Evolutionary conservation across 1,140 invertebrate genomes (phyloP), one percentile per base, ranked within the genome.

Genomic region (Camponotus vicinus): DNA sequence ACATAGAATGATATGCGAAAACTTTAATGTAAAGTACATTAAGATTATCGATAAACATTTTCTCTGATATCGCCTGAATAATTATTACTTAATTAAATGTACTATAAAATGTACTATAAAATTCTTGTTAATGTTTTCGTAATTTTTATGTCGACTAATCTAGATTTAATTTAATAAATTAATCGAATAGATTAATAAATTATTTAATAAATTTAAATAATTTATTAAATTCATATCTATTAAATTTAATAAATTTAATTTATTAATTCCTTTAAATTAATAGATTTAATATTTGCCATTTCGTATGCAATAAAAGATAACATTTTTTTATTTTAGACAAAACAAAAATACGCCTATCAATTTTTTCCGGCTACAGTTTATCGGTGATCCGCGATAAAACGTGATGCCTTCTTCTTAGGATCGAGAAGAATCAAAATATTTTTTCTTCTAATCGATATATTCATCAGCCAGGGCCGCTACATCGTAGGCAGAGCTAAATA

Each of bases 401-500:
- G n/a, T 69, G 8, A 27, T 8, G 9, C 3, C 52, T 82, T 63
- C 18, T 42, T 2, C 42, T 15, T 6, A 15, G n/a, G 6, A 32
- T 61, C 27, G 7, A 34, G n/a, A 9, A 32, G 0, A 73, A 45
- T 4, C 32, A 59, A 49, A 73, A 15, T 61, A 52, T 63, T 61
- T 37, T 3, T 37, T 59, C 71, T 45, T 37, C 40, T 63, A 55
- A 71, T 70, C 66, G 40, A 83, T 59, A 82, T 59, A 4, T 45
- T 37, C 45, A 70, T 21, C 70, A 2, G 45, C 21, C 75, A 66
- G 67, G 66, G 15, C 49, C 42, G 49, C 76, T 76, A 63, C 80
- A 42, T 67, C 76, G 45, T 32, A 9, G 27, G 37, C 7, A 21
- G 45, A n/a, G 49, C 69, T 88, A 89, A 80, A 89, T 85, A 89